A percentile compares a stretch with the other conserved stretches of the same genome.
Evolutionary conservation across 2,113 vertebrate species (phyloP).

Genomic region (Hippocampus comes): DNA sequence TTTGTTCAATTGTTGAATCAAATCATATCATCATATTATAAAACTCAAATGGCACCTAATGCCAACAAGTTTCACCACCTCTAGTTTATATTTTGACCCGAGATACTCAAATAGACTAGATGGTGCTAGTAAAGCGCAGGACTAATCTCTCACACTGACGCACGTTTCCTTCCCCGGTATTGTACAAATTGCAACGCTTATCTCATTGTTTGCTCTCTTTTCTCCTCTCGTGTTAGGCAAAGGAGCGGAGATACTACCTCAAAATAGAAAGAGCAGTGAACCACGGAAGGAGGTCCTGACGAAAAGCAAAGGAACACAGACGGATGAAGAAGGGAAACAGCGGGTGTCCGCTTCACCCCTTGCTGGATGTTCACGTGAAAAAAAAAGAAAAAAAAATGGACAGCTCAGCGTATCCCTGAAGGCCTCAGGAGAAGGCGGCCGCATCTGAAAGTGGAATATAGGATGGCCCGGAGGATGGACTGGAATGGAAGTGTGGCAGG

Average conservation of each 20-base stretch:
- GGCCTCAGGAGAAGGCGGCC: conserved; percentile 34
- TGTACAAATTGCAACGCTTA: not conserved
- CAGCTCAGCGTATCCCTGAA: conserved; percentile 34
- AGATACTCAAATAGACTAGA: not conserved
- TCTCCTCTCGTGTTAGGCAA: conserved; percentile 36
- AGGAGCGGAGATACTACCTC: conserved; percentile 78
- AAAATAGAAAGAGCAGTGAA: conserved; percentile 68
- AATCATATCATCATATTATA: too few species aligned
- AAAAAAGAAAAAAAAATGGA: conserved; percentile 11
- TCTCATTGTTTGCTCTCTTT: conserved; percentile 14
- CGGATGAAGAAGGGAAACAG: conserved; percentile 46
- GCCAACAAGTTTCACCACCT: not conserved
- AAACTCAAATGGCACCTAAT: too few species aligned
- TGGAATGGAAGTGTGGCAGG: conserved; percentile 32
- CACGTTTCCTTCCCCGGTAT: not conserved
- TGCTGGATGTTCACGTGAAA: conserved; percentile 21
- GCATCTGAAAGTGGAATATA: conserved; percentile 57
- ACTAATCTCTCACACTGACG: not conserved
- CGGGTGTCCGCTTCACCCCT: conserved; percentile 25
- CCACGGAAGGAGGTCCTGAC: conserved; percentile 48
- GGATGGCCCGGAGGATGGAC: conserved; percentile 34
- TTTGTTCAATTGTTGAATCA: too few species aligned
- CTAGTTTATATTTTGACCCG: not conserved
- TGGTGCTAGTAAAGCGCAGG: not conserved
- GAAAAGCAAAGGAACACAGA: conserved; percentile 41